Conservation (phyloP, 2,113 vertebrate genomes). For the Chitala chitala region DNA sequence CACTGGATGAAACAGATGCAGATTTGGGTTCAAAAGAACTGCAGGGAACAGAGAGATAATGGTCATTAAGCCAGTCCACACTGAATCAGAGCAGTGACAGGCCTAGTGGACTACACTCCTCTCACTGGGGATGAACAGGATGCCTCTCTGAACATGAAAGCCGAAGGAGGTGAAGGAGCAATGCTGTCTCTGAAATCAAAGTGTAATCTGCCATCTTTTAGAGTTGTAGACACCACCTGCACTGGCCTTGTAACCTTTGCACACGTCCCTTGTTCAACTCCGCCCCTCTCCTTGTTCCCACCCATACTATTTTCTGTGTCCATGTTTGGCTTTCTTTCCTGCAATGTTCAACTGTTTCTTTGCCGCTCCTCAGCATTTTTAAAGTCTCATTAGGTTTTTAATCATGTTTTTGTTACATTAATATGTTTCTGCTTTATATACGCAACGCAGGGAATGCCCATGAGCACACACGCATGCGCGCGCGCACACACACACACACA, state of each 20-base stretch:
- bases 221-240: slow-evolving; percentile 46
- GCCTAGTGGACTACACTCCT: neutral
- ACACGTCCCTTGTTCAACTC: slow-evolving; percentile 19
- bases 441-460: too few relatives aligned
- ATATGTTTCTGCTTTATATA: too few relatives aligned
- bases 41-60: neutral
- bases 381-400: too few relatives aligned
- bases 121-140: too few relatives aligned
- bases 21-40: neutral
- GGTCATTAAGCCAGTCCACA: neutral
- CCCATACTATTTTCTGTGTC: neutral
- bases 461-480: too few relatives aligned
- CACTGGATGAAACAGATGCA: neutral
- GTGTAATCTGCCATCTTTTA: slow-evolving; percentile 56
- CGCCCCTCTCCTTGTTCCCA: neutral
- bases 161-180: too few relatives aligned
- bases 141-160: too few relatives aligned
- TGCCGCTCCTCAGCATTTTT: too few relatives aligned
- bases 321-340: neutral
- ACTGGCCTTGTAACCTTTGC: slow-evolving; percentile 56
- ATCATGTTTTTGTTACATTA: too few relatives aligned
- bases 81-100: neutral
- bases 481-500: too few relatives aligned
- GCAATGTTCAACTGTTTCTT: too few relatives aligned
- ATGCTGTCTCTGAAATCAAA: slow-evolving; percentile 33